Evolutionary conservation across 2,113 vertebrate species (phyloP).

Genomic region (Gallinago jamesoni): DNA sequence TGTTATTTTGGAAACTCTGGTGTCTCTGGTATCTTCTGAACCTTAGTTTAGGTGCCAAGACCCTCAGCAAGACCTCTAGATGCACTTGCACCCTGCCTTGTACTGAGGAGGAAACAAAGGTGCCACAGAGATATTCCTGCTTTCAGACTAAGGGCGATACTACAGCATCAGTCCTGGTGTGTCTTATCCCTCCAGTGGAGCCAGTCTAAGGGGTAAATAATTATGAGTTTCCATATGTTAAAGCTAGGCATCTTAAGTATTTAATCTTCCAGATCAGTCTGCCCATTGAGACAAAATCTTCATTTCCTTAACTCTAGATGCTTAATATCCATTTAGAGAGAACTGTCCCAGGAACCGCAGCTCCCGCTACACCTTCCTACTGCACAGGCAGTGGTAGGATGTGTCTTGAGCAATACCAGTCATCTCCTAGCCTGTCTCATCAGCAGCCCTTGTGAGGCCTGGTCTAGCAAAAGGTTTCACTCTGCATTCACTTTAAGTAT

Average conservation of each 20-base stretch:
- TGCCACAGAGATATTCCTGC: neutral
- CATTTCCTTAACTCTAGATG: neutral
- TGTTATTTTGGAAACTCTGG: neutral
- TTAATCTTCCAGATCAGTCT: neutral
- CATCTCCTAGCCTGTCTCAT: neutral
- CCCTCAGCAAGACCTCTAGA: neutral
- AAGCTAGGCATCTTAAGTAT: neutral
- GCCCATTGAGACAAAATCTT: neutral
- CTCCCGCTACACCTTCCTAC: neutral
- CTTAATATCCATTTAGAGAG: neutral
- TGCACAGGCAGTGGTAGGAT: neutral
- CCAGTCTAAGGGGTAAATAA: neutral
- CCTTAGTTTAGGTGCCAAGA: neutral
- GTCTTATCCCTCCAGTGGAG: neutral
- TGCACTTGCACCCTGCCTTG: neutral
- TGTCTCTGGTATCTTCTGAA: neutral
- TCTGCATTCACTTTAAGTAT: neutral
- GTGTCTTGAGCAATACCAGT: neutral
- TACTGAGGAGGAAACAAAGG: rapidly evolving
- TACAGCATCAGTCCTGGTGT: neutral
- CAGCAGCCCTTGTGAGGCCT: neutral
- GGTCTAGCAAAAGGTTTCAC: neutral
- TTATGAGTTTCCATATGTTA: neutral
- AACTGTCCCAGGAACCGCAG: neutral
- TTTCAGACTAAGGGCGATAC: neutral